Conservation (phyloP, 1,140 invertebrate genomes). For the Amphibalanus amphitrite region DNA sequence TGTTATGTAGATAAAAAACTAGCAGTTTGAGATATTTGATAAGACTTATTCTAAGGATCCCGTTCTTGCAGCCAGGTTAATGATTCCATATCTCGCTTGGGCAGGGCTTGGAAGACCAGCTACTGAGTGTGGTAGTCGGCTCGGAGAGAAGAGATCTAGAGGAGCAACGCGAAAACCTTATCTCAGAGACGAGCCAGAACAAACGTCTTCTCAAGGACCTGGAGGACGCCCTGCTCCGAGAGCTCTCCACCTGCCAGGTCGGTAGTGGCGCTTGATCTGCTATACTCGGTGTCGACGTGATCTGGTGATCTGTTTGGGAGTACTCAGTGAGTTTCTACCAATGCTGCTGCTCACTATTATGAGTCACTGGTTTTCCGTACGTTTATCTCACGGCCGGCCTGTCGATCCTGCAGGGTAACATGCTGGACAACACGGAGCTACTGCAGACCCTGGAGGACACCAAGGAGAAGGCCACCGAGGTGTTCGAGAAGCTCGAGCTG, state of each 20-base stretch:
- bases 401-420: constrained; percentile 65
- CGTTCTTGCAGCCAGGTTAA: too few species aligned
- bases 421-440: constrained; percentile 73
- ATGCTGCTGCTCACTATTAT: too few species aligned
- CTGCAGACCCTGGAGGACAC: constrained; percentile 72
- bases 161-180: constrained; percentile 61
- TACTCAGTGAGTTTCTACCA: too few species aligned
- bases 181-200: constrained; percentile 66
- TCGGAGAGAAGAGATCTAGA: constrained; percentile 67
- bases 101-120: constrained; percentile 69
- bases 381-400: too few species aligned
- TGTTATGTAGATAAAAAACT: too few species aligned
- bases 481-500: constrained; percentile 50
- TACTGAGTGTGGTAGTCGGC: constrained; percentile 66
- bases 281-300: too few species aligned
- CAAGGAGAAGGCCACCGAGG: constrained; percentile 58
- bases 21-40: too few species aligned
- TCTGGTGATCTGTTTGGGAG: too few species aligned
- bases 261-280: too few species aligned
- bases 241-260: constrained; percentile 52
- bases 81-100: too few species aligned
- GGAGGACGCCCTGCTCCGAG: constrained; percentile 60
- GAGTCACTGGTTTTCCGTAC: too few species aligned
- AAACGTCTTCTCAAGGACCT: constrained; percentile 60
- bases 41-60: too few species aligned